Evolutionary conservation across 2,888 invertebrate genomes (phyloP), one percentile per base, ranked within the genome.

Genomic region (Acrobasis repandana): DNA sequence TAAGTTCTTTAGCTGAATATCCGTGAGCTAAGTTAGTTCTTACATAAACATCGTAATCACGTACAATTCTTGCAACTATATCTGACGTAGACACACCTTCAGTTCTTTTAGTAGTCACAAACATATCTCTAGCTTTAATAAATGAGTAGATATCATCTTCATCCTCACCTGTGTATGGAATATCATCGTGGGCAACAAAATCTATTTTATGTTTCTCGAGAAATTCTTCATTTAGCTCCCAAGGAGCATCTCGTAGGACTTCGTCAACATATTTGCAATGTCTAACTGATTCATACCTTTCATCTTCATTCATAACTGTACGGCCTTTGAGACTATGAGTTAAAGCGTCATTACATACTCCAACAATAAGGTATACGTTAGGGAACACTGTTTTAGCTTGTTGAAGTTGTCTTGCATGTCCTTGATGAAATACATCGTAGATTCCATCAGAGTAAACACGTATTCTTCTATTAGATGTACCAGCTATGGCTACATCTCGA

Each of bases 371-470:
- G 83, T 98, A 97, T 36, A 97, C 96, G 83, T 97, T 96, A 46
- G 97, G 97, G 82, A 98, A 97, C 61, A 96, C 93, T 82, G 95
- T 96, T 90, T 98, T 98, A 60, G 97, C 97, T 90, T 98, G 98
- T 95, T 96, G 95, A 59, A 98, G 91, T 79, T 98, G 97, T 67
- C 97, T 92, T 18, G 98, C 97, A 86, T 98, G 98, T 6, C 98
- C 98, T 84, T 97, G 96, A 88, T 98, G 98, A 85, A 98, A 98
- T 69, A 98, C 93, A 89, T 98, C 98, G 79, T 98, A 98, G 72
- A 98, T 97, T 60, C 98, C 98, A 92, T 98, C 98, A n/a, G 98
- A 97, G 83, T 98, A 98, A 11, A 98, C 96, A 66, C 98, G 93
- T 43, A 98, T 94, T 67, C 95, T 95, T 90, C 8, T 96, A 94